Percentiles rank a stretch among this genome's conserved stretches.
Conservation (phyloP, 1,140 invertebrate genomes). For the Caenorhabditis tropicalis region DNA sequence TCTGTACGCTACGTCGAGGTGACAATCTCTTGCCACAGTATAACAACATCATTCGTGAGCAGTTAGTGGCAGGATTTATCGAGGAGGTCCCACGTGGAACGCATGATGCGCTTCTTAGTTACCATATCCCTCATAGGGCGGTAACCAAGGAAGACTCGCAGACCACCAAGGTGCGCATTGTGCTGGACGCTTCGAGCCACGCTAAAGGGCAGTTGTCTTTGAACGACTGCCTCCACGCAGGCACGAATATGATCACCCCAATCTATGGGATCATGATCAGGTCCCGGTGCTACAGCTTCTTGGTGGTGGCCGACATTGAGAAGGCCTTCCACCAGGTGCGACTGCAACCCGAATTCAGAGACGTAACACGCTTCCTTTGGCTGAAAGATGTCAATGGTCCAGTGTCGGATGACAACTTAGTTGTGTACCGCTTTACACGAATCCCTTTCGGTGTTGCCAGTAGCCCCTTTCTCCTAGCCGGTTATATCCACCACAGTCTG, state of each 20-base stretch:
- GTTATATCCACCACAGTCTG: constrained; percentile 4
- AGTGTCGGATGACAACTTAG: background rate
- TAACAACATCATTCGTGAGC: background rate
- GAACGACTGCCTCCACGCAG: constrained; percentile 67
- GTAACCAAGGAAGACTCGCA: constrained; percentile 62
- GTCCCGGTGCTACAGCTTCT: background rate
- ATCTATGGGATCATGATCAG: constrained; percentile 48
- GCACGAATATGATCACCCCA: constrained; percentile 35
- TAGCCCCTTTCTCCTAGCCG: constrained; percentile 48
- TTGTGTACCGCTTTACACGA: constrained; percentile 25
- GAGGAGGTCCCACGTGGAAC: background rate
- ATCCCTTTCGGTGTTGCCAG: constrained; percentile 49
- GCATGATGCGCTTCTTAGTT: background rate
- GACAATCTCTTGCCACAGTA: background rate
- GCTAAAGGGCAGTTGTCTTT: constrained; percentile 61
- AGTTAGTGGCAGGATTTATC: background rate
- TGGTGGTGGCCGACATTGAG: constrained; percentile 50
- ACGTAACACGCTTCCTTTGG: constrained; percentile 58
- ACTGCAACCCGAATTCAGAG: constrained; percentile 42
- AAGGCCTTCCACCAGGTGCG: constrained; percentile 57
- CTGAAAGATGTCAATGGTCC: constrained; percentile 7
- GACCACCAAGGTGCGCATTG: constrained; percentile 70
- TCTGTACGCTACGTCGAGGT: background rate
- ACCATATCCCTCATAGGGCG: constrained; percentile 74
- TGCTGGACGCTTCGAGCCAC: constrained; percentile 72